phyloP scores from a whole-genome alignment of 1,140 invertebrate species.

The Kradibia gibbosae region DNA sequence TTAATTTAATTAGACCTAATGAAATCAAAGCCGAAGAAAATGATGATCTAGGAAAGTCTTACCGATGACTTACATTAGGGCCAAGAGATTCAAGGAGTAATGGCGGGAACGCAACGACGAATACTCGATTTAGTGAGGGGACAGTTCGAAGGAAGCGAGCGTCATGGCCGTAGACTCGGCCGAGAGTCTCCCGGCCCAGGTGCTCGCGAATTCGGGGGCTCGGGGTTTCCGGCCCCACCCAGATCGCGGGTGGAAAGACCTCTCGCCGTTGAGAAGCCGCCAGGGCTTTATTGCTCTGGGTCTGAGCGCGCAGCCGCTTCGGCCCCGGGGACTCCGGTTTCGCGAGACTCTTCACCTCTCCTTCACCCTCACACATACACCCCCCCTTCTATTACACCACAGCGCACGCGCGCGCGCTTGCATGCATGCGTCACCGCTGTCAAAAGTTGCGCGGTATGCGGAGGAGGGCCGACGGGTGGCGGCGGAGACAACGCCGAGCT shows the following conservation, averaged over 20 bases:
- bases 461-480: background rate
- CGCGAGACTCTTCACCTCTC: too few species aligned
- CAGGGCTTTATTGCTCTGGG: background rate
- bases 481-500: constrained; percentile 53
- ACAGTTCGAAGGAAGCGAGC: too few species aligned
- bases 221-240: background rate
- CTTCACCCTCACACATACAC: too few species aligned
- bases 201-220: background rate
- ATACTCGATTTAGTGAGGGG: too few species aligned
- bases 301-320: background rate
- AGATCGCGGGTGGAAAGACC: background rate
- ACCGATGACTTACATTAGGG: too few species aligned
- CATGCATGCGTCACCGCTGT: background rate
- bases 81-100: too few species aligned
- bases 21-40: too few species aligned
- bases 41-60: too few species aligned
- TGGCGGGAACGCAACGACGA: too few species aligned
- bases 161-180: background rate
- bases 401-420: background rate
- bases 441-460: background rate
- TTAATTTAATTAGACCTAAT: too few species aligned
- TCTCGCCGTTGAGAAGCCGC: background rate
- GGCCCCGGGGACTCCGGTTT: too few species aligned
- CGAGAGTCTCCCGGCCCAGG: background rate
- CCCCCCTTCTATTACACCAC: background rate